These are phyloP conservation scores for Patiria miniata DNA, from an alignment of 35 echinoderm and acorn worm species.

Conservation along the genomic window DNA sequence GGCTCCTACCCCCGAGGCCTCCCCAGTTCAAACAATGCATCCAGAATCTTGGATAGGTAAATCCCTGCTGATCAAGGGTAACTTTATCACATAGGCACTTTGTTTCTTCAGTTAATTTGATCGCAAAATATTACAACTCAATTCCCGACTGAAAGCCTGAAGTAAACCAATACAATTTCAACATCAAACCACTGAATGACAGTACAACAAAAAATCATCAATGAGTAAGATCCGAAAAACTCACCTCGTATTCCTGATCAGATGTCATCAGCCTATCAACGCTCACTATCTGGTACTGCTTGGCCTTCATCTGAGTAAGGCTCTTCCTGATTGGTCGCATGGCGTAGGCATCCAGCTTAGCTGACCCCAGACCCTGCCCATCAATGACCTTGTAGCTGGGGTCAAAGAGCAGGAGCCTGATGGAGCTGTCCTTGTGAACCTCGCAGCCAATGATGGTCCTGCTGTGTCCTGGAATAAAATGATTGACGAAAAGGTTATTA, in stretches of 20 bases:
- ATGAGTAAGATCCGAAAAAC: neutral
- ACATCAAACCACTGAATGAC: neutral
- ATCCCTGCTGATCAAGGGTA: too few relatives aligned
- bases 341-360: constrained; percentile 54
- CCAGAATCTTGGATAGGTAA: too few relatives aligned
- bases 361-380: constrained; percentile 45
- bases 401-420: constrained; percentile 90
- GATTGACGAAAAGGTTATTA: too few relatives aligned
- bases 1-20: too few relatives aligned
- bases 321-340: constrained; percentile 82
- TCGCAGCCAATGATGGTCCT: constrained; percentile 95
- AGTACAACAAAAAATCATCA: neutral
- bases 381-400: constrained; percentile 61
- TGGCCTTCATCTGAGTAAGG: constrained; percentile 72
- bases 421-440: constrained; percentile 78
- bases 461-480: constrained; percentile 78
- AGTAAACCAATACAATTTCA: neutral
- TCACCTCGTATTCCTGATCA: constrained; percentile 81
- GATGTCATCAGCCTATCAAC: constrained; percentile 57
- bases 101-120: too few relatives aligned
- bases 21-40: too few relatives aligned
- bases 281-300: constrained; percentile 92
- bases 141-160: too few relatives aligned
- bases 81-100: too few relatives aligned
- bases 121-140: too few relatives aligned